Evolutionary conservation across 2,888 invertebrate genomes (phyloP).

Genomic region (Chrysodeixis includens): DNA sequence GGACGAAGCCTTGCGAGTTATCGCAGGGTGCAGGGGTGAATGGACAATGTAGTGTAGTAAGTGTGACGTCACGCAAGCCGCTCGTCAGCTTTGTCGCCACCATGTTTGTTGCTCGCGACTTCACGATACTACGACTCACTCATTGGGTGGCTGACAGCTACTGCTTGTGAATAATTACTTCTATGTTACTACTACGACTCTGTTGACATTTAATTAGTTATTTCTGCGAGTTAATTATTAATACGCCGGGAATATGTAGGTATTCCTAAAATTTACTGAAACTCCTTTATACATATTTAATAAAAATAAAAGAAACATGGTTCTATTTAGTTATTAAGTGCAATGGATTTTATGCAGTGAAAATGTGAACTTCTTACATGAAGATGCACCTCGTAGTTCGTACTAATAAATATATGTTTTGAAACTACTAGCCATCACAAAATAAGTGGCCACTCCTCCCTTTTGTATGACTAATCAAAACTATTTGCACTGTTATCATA

Average conservation of each 20-base stretch:
- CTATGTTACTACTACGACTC: slow-evolving; percentile 26
- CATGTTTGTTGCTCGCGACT: slow-evolving; percentile 57
- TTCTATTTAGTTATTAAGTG: too few species aligned
- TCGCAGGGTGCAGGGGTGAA: slow-evolving; percentile 55
- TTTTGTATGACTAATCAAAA: not conserved
- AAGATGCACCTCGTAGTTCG: too few species aligned
- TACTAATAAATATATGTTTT: too few species aligned
- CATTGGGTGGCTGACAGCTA: slow-evolving; percentile 37
- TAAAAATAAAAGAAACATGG: too few species aligned
- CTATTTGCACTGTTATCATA: not conserved
- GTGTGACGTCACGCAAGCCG: slow-evolving; percentile 82
- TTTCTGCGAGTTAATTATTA: not conserved
- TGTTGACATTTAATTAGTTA: slow-evolving; percentile 11
- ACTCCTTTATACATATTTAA: too few species aligned
- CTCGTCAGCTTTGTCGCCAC: slow-evolving; percentile 76
- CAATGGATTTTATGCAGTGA: not conserved
- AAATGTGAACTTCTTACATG: not conserved
- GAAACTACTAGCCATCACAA: too few species aligned
- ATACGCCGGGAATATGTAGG: not conserved
- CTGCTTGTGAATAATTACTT: slow-evolving; percentile 25
- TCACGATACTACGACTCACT: slow-evolving; percentile 44
- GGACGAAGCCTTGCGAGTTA: slow-evolving; percentile 36
- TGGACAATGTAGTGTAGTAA: slow-evolving; percentile 54
- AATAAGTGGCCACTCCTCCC: not conserved
- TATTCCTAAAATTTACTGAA: too few species aligned